These are phyloP conservation scores for Philaethria dido DNA, from an alignment of 2,888 invertebrate genomes.

Conservation along the genomic window DNA sequence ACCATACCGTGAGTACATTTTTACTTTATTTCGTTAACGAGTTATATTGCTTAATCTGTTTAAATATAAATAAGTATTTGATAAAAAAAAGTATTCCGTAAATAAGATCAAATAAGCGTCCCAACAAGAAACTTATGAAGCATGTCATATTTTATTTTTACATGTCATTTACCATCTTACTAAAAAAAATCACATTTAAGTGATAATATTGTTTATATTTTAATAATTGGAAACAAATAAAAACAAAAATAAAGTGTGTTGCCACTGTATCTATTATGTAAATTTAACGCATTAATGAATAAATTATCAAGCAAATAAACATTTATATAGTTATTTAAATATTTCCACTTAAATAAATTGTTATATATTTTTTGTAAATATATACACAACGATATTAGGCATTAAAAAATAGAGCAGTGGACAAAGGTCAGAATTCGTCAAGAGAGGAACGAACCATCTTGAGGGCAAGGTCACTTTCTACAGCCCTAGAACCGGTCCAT, in stretches of 20 bases:
- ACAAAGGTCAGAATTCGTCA: constrained; percentile 41
- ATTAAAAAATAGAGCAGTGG: background rate
- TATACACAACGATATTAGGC: background rate
- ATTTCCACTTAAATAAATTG: background rate
- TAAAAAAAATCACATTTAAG: background rate
- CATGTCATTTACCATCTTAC: background rate
- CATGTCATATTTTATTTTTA: background rate
- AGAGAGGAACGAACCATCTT: constrained; percentile 72
- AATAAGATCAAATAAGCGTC: background rate
- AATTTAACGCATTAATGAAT: background rate
- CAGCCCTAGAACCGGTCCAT: constrained; percentile 64
- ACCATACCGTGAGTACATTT: constrained; percentile 62
- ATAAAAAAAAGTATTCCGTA: background rate
- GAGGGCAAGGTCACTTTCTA: constrained; percentile 79
- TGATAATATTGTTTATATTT: background rate
- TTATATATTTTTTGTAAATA: background rate
- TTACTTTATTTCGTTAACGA: background rate
- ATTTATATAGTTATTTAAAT: background rate
- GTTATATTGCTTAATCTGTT: background rate
- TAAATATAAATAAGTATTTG: background rate
- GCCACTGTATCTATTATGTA: background rate
- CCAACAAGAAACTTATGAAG: background rate
- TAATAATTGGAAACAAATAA: background rate
- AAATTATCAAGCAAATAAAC: background rate
- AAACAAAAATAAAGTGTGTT: background rate